Conservation (phyloP, 2,888 invertebrate genomes). For the Epicampocera succincta region DNA sequence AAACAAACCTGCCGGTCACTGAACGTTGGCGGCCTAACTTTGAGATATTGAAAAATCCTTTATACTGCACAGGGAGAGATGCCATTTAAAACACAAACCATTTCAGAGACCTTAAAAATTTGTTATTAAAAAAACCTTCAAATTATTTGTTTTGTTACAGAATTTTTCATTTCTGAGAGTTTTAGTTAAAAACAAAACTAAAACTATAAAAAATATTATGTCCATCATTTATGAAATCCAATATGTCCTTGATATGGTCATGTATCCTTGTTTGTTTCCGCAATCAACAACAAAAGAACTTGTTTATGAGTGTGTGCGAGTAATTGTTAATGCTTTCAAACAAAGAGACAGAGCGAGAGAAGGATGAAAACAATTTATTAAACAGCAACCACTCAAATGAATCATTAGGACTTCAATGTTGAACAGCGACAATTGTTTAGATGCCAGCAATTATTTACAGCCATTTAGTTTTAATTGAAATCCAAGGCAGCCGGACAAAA, state of each 20-base stretch:
- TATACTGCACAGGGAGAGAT: no score
- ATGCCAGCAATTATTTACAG: slow-evolving; percentile 57
- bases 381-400: slow-evolving; percentile 9
- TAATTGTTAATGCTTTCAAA: not conserved
- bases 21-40: no score
- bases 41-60: no score
- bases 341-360: slow-evolving; percentile 11
- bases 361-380: slow-evolving; percentile 7
- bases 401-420: slow-evolving; percentile 1
- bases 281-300: not conserved
- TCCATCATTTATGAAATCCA: not conserved
- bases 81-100: no score
- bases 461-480: not conserved
- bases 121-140: no score
- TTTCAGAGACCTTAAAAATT: no score
- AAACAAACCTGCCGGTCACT: no score
- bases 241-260: slow-evolving; percentile 33
- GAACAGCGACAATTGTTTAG: slow-evolving; percentile 49
- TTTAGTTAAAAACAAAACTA: not conserved
- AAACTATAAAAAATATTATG: not conserved
- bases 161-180: not conserved
- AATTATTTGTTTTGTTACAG: no score
- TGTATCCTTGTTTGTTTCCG: slow-evolving; percentile 1
- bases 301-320: not conserved
- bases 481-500: not conserved